phyloP scores from a whole-genome alignment of 2,113 vertebrate genomes.

The Girardinichthys multiradiatus region DNA sequence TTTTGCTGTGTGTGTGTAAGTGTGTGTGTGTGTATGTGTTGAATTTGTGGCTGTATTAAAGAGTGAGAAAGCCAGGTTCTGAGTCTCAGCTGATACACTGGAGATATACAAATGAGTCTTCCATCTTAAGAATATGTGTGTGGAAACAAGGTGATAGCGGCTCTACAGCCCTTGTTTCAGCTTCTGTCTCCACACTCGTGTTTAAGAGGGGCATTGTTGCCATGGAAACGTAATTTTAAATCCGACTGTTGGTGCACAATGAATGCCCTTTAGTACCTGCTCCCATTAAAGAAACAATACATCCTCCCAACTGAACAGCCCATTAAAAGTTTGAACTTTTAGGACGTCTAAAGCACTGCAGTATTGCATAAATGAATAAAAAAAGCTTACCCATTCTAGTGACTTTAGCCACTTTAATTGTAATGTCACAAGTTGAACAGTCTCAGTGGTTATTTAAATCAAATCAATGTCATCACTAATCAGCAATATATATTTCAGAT shows the following conservation, averaged over 20 bases:
- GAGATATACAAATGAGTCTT: slow-evolving; percentile 17
- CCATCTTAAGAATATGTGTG: slow-evolving; percentile 1
- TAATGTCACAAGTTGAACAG: too few species aligned
- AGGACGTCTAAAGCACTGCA: too few species aligned
- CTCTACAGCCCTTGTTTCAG: slow-evolving; percentile 27
- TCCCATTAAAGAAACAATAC: background rate
- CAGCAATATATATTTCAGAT: too few species aligned
- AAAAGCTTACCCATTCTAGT: too few species aligned
- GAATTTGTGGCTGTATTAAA: too few species aligned
- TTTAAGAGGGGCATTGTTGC: slow-evolving; percentile 21
- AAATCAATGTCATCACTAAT: too few species aligned
- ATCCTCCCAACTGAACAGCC: background rate
- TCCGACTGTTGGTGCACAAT: slow-evolving; percentile 11
- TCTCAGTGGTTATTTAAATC: too few species aligned
- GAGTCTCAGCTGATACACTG: slow-evolving; percentile 19
- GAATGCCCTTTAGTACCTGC: background rate
- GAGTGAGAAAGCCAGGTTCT: background rate
- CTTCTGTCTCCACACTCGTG: slow-evolving; percentile 29
- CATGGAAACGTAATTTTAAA: slow-evolving; percentile 53
- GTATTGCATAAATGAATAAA: too few species aligned
- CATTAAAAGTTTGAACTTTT: background rate
- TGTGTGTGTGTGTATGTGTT: background rate
- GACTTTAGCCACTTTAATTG: too few species aligned
- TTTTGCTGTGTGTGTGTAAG: slow-evolving; percentile 1
- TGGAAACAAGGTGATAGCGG: slow-evolving; percentile 26